Evolutionary conservation across 2,888 invertebrate genomes (phyloP).

Genomic region (Ypsolopha scabrella): DNA sequence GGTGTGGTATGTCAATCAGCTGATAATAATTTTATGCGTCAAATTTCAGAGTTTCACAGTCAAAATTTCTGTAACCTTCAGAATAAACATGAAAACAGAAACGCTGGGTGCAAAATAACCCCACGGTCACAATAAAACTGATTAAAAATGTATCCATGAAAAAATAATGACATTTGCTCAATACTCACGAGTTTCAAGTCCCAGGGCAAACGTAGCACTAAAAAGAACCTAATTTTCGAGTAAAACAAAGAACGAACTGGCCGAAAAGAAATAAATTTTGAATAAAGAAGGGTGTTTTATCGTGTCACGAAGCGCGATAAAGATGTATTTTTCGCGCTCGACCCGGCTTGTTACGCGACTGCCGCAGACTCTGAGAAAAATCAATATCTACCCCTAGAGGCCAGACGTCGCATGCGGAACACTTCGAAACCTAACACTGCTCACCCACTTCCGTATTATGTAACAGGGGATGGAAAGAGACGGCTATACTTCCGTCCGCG

Average conservation of each 20-base stretch:
- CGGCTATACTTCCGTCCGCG: constrained; percentile 26
- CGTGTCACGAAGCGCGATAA: constrained; percentile 49
- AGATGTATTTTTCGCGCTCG: constrained; percentile 60
- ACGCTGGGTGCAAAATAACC: constrained; percentile 14
- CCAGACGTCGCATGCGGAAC: constrained; percentile 59
- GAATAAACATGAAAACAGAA: constrained; percentile 13
- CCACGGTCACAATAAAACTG: constrained; percentile 26
- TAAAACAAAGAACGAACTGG: not conserved
- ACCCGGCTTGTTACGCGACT: constrained; percentile 60
- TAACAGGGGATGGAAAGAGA: constrained; percentile 46
- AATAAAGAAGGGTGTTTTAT: constrained; percentile 33
- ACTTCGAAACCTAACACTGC: constrained; percentile 46
- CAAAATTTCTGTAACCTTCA: constrained; percentile 8
- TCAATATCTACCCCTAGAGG: constrained; percentile 56
- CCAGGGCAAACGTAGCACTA: constrained; percentile 44
- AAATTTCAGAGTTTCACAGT: constrained; percentile 1
- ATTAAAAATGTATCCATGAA: constrained; percentile 34
- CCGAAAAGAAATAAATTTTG: constrained; percentile 14
- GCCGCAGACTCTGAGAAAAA: constrained; percentile 64
- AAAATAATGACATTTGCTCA: constrained; percentile 22
- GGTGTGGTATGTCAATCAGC: constrained; percentile 35
- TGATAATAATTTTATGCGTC: constrained; percentile 28
- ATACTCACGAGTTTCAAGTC: constrained; percentile 51
- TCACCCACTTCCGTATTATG: constrained; percentile 65
- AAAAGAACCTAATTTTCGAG: not conserved